Base-by-base conservation (phyloP, 1,140 invertebrate genomes). In the Drosophila baimaii region DNA sequence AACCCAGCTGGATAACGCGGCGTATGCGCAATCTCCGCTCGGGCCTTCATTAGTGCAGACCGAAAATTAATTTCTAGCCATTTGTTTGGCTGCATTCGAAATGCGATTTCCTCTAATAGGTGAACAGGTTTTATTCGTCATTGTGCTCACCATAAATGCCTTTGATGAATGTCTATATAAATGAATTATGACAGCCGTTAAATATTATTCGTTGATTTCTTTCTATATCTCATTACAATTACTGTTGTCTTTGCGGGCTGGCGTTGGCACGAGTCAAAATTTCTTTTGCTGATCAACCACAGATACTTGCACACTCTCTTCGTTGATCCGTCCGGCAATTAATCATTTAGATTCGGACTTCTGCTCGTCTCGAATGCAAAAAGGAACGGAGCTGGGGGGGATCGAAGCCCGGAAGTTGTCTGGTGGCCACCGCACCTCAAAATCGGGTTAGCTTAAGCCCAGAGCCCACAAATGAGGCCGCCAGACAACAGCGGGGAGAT, bases 221-320 rank as follows among this genome's bases (percentile, higher is more conserved):
- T 71, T 49, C 33, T 49, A 71, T 71, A 39, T 71, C 17, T 46
- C 27, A 33, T 35, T 52, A 43, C 65, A 44, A 43, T 23, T 66
- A 13, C 49, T 49, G 63, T 39, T 37, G 31, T 56, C 13, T 46
- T 37, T 64, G 54, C 37, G 41, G 57, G 58, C 74, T 81, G 84
- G 84, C 84, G 58, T 77, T 81, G 84, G 84, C 84, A 89, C 85
- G 85, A 90, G 84, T 84, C 84, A 84, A 84, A 84, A 81, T 86
- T 79, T 88, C 83, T 84, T 57, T 69, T 70, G 51, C 3, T 25
- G 27, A 51, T 79, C 69, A 69, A 56, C 56, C 72, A 58, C 54
- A 59, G 65, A 81, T 64, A 88, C 59, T 69, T 88, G 82, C 68
- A 74, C 56, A 74, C 69, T 77, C 80, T 77, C 58, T n/a, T n/a